phyloP scores from a whole-genome alignment of 1,140 invertebrate genomes.

The Heliconius melpomene region DNA sequence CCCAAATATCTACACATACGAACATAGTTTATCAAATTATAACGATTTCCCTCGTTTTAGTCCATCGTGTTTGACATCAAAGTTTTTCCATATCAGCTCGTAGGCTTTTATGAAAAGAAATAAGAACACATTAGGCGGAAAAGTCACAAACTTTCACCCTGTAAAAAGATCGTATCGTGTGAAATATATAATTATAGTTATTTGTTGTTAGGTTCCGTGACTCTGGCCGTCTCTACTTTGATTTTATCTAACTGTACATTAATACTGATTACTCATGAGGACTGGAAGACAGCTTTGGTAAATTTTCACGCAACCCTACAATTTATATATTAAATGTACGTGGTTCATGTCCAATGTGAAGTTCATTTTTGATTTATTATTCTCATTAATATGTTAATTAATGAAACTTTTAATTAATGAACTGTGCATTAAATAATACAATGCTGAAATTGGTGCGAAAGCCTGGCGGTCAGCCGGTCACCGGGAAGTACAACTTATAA shows the following conservation, averaged over 20 bases:
- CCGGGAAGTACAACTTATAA: no score
- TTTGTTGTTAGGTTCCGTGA: neutral
- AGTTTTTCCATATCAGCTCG: neutral
- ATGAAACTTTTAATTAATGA: no score
- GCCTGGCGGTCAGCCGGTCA: no score
- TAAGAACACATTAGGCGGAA: neutral
- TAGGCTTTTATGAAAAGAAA: neutral
- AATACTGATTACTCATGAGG: conserved; percentile 2
- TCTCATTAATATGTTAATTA: no score
- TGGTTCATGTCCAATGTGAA: neutral
- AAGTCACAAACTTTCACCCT: conserved; percentile 3
- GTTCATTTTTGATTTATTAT: no score
- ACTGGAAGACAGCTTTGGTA: neutral
- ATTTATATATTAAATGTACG: neutral
- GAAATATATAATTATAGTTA: conserved; percentile 4
- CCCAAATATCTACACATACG: no score
- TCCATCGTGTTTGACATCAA: neutral
- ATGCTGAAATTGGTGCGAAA: no score
- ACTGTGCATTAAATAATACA: no score
- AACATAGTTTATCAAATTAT: no score
- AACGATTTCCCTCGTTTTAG: no score
- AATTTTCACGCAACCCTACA: neutral
- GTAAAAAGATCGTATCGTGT: neutral
- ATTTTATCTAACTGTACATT: neutral
- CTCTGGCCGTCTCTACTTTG: conserved; percentile 2